Evolutionary conservation across 1,140 invertebrate genomes (phyloP), one percentile per base, ranked within the genome.

Genomic region (Drosophila leontia): DNA sequence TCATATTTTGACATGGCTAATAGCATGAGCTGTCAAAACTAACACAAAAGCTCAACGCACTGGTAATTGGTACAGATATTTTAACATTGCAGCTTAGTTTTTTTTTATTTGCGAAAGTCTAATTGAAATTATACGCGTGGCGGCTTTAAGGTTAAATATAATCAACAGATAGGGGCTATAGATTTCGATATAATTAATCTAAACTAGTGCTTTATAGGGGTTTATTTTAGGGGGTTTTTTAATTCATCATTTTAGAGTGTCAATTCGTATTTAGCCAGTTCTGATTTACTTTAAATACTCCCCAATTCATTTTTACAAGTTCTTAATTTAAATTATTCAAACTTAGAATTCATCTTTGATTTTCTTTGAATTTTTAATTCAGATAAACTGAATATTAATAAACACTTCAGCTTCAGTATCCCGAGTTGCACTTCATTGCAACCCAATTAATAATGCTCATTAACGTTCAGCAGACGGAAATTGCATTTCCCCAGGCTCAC

Each of bases 371-470:
- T 59, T 65, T 45, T 29, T 32, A 47, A 65, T 34, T 34, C 23
- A 34, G 19, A 3, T n/a, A 34, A 34, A 8, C 3, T 4, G n/a
- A 35, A 37, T 63, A 62, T 63, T 62, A 83, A 64, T 79, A 75
- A 70, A 75, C 42, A 34, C 50, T 63, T 42, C 11, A 41, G 50
- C 48, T 56, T 56, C 37, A 29, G 48, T 60, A 42, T 50, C 45
- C 23, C 2, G 6, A 42, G 47, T 15, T 37, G 17, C 69, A 32
- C 51, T 34, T 42, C 44, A 57, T 53, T 74, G 69, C 59, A 71
- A 61, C 67, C 75, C 78, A 78, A 81, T 84, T 75, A 85, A 84
- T 62, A 67, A 61, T 61, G 53, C 42, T 84, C 78, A 85, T 78
- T 81, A 78, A 75, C 12, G 51, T 39, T 45, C 45, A 75, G 53